A percentile compares a stretch with the other conserved stretches of the same genome.
phyloP scores from a whole-genome alignment of 1,140 invertebrate genomes.

The Condylostylus longicornis region DNA sequence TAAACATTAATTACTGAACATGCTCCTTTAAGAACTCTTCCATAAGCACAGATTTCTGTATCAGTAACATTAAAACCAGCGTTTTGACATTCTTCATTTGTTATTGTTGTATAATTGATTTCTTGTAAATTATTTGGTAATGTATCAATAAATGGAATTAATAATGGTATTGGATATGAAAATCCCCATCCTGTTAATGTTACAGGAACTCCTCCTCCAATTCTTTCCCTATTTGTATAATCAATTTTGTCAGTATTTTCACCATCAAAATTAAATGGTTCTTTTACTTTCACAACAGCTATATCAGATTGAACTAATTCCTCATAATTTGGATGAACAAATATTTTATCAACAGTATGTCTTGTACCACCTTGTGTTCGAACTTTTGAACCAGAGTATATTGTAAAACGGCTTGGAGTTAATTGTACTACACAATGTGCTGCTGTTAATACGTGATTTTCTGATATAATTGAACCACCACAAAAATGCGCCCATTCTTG shows the following conservation, averaged over 20 bases:
- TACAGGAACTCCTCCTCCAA: conserved; percentile 16
- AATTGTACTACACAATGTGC: conserved; percentile 28
- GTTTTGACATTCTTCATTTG: conserved; percentile 17
- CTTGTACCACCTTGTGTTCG: conserved; percentile 25
- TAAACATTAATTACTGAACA: conserved; percentile 18
- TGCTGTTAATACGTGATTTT: conserved; percentile 27
- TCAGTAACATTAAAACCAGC: conserved; percentile 22
- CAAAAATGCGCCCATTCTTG: conserved; percentile 24
- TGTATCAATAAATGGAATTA: conserved; percentile 9
- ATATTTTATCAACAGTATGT: conserved; percentile 11
- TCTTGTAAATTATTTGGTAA: conserved; percentile 18
- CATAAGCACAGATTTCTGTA: conserved; percentile 34
- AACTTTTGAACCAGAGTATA: conserved; percentile 33
- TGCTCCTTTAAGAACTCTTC: conserved; percentile 31
- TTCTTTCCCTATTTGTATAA: conserved; percentile 11
- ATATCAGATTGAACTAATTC: conserved; percentile 23
- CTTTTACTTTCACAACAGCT: conserved; percentile 19
- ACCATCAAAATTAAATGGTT: conserved; percentile 16
- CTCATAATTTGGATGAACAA: conserved; percentile 22
- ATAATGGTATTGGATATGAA: conserved; percentile 14
- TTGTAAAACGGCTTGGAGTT: conserved; percentile 21
- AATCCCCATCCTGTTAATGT: conserved; percentile 28
- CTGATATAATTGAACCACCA: conserved; percentile 28
- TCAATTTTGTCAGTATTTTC: conserved; percentile 14
- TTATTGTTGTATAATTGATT: conserved; percentile 22